These are phyloP conservation scores for Montipora cactus DNA, from an alignment of 64 coral and sea anemone species.

Conservation along the genomic window DNA sequence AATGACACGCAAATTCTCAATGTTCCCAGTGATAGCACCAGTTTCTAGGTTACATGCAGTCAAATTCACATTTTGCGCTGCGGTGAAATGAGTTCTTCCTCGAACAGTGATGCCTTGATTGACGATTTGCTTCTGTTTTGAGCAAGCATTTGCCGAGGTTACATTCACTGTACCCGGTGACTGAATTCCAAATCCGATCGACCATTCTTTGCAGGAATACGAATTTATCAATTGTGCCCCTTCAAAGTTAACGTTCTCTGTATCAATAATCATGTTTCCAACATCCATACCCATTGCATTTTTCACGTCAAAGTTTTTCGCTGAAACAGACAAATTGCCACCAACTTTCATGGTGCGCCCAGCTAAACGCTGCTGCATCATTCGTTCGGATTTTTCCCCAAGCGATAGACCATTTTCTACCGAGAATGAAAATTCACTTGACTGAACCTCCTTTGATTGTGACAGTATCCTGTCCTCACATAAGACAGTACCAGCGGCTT, in stretches of 20 bases:
- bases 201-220: slow-evolving; percentile 26
- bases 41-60: slow-evolving; percentile 68
- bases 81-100: slow-evolving; percentile 47
- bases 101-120: slow-evolving; percentile 57
- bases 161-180: slow-evolving; percentile 9
- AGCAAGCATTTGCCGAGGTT: neutral
- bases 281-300: slow-evolving; percentile 65
- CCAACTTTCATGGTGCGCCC: neutral
- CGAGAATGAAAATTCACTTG: slow-evolving; percentile 58
- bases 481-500: slow-evolving; percentile 43
- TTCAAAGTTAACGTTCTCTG: slow-evolving; percentile 46
- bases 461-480: slow-evolving; percentile 50
- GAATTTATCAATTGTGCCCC: slow-evolving; percentile 51
- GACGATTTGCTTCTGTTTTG: slow-evolving; percentile 52
- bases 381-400: neutral
- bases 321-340: slow-evolving; percentile 35
- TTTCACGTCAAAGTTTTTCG: slow-evolving; percentile 53
- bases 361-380: slow-evolving; percentile 35
- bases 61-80: slow-evolving; percentile 43
- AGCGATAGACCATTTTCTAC: slow-evolving; percentile 45
- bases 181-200: slow-evolving; percentile 8
- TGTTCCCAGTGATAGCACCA: slow-evolving; percentile 46
- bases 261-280: slow-evolving; percentile 54
- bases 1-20: slow-evolving; percentile 38
- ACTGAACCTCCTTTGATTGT: slow-evolving; percentile 24